Conservation (phyloP, 2,113 vertebrate genomes). For the Takifugu flavidus region DNA sequence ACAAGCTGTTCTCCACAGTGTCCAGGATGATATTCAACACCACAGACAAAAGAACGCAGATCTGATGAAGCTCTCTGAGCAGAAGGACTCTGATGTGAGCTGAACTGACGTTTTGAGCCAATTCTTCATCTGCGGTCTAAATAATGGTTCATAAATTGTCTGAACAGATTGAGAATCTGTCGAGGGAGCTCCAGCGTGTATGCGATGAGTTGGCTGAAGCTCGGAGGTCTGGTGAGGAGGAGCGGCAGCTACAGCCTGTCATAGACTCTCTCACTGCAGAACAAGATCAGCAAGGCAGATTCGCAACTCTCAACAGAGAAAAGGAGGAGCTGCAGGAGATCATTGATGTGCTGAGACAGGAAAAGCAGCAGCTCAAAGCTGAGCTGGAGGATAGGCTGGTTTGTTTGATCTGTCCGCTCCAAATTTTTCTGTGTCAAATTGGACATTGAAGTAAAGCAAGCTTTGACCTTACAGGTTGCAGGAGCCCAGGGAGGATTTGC, state of each 20-base stretch:
- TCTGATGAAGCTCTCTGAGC: background rate
- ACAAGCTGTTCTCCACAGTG: background rate
- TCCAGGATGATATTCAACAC: slow-evolving; percentile 24
- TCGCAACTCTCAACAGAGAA: slow-evolving; percentile 40
- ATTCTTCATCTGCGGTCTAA: background rate
- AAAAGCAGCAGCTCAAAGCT: slow-evolving; percentile 37
- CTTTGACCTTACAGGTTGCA: background rate
- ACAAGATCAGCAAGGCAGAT: slow-evolving; percentile 33
- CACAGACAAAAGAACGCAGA: slow-evolving; percentile 9
- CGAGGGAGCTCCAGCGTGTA: slow-evolving; percentile 37
- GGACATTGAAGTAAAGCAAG: background rate
- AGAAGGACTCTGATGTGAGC: slow-evolving; percentile 36
- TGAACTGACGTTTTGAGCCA: background rate
- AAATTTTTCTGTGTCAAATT: background rate
- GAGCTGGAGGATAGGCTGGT: slow-evolving; percentile 42
- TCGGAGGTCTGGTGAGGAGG: slow-evolving; percentile 13
- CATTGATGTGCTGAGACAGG: slow-evolving; percentile 32
- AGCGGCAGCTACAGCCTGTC: slow-evolving; percentile 17
- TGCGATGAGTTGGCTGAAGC: slow-evolving; percentile 3
- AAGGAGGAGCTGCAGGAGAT: slow-evolving; percentile 41
- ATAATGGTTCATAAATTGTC: background rate
- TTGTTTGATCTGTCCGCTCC: background rate
- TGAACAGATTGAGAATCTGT: slow-evolving; percentile 13
- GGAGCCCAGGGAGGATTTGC: background rate
- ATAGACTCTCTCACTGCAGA: slow-evolving; percentile 38